Conservation (phyloP, 2,888 invertebrate genomes). For the Tineola bisselliella region DNA sequence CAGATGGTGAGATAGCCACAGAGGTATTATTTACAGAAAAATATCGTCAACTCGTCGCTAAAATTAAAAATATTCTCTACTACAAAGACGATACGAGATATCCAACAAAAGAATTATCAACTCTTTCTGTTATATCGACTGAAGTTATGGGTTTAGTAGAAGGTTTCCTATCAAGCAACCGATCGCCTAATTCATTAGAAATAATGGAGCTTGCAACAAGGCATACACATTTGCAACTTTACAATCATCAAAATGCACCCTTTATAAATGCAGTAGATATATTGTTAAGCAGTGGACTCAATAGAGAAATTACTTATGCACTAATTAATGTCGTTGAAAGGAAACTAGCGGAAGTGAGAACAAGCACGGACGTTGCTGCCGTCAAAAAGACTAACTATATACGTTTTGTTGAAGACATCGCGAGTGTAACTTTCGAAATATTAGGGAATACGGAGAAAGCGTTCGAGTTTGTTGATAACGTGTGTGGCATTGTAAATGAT, state of each 20-base stretch:
- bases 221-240: constrained; percentile 56
- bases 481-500: constrained; percentile 51
- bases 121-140: constrained; percentile 67
- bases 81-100: constrained; percentile 53
- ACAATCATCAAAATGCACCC: constrained; percentile 58
- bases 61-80: constrained; percentile 58
- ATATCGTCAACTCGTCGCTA: constrained; percentile 61
- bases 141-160: constrained; percentile 71
- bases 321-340: constrained; percentile 59
- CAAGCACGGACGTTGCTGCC: constrained; percentile 45
- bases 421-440: constrained; percentile 59
- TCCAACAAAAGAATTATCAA: constrained; percentile 63
- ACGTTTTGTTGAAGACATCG: constrained; percentile 57
- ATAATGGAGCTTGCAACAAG: constrained; percentile 52
- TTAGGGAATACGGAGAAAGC: constrained; percentile 57
- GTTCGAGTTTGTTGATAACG: constrained; percentile 50
- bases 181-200: constrained; percentile 58
- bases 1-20: constrained; percentile 70
- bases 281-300: constrained; percentile 55
- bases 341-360: constrained; percentile 56
- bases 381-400: constrained; percentile 59
- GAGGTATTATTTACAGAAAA: constrained; percentile 78
- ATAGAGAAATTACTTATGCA: constrained; percentile 60
- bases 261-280: constrained; percentile 62
- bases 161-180: constrained; percentile 63